A percentile compares a stretch with the other conserved stretches of the same genome.
These are phyloP conservation scores for Phylloscopus trochilus DNA, from an alignment of 2,113 vertebrate species.

Conservation along the genomic window DNA sequence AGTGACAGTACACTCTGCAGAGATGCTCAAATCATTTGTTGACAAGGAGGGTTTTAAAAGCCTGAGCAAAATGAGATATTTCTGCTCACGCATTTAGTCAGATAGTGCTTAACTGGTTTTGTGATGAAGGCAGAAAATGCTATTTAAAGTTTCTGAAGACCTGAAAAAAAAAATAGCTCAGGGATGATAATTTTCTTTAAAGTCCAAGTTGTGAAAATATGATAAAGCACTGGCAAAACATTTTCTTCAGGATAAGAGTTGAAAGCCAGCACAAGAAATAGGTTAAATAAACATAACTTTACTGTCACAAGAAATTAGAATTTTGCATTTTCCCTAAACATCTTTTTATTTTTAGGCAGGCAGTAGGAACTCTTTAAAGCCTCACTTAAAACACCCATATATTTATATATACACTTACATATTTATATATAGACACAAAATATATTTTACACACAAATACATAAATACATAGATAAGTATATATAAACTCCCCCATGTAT, in stretches of 20 bases:
- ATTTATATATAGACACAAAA: neutral
- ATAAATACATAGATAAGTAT: neutral
- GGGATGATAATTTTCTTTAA: constrained; percentile 11
- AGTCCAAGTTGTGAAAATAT: constrained; percentile 31
- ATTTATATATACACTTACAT: neutral
- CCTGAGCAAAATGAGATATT: constrained; percentile 19
- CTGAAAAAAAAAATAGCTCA: neutral
- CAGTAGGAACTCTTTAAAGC: neutral
- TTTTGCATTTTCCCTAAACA: neutral
- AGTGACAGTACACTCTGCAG: constrained; percentile 12
- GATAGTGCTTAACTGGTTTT: neutral
- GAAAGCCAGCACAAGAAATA: constrained; percentile 21
- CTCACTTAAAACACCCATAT: neutral
- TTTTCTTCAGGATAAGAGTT: constrained; percentile 29
- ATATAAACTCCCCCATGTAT: rapidly evolving
- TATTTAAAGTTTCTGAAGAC: constrained; percentile 29
- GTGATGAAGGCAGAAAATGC: neutral
- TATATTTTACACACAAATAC: neutral
- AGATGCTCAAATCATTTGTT: constrained; percentile 37
- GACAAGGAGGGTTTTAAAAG: constrained; percentile 41
- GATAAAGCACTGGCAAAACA: neutral
- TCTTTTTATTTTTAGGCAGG: neutral
- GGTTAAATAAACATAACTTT: constrained; percentile 47
- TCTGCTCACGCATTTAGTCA: constrained; percentile 13
- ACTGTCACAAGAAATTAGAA: neutral